Conservation (phyloP, 2,888 invertebrate species). For the Drosophila helvetica region DNA sequence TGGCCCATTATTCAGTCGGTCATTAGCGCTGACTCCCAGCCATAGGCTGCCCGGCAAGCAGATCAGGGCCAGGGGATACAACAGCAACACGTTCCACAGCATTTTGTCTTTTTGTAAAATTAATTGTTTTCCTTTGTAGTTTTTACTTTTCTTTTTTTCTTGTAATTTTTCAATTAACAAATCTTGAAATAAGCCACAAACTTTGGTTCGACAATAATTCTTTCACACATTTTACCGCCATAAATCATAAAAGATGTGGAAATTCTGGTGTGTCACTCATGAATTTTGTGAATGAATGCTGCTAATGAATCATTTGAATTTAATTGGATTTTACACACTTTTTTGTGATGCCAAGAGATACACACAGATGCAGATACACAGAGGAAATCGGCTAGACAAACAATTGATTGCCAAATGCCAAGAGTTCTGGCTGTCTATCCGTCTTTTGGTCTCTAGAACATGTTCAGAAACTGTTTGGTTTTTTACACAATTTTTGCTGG, state of each 20-base stretch:
- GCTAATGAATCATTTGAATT: conserved; percentile 46
- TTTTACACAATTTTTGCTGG: conserved; percentile 10
- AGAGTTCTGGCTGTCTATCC: conserved; percentile 31
- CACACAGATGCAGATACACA: not conserved
- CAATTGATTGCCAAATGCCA: conserved; percentile 56
- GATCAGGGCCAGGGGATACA: conserved; percentile 6
- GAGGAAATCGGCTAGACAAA: conserved; percentile 54
- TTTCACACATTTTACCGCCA: conserved; percentile 34
- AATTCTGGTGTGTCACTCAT: conserved; percentile 39
- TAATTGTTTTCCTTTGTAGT: conserved; percentile 23
- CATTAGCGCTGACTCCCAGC: conserved; percentile 55
- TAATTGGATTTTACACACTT: conserved; percentile 26
- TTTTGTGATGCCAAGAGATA: conserved; percentile 29
- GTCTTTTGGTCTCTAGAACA: conserved; percentile 12
- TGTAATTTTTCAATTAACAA: conserved; percentile 23
- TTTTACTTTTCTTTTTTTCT: conserved; percentile 2
- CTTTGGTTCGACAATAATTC: conserved; percentile 18
- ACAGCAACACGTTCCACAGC: conserved; percentile 32
- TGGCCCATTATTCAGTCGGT: conserved; percentile 40
- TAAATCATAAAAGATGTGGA: conserved; percentile 47
- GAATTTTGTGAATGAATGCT: conserved; percentile 40
- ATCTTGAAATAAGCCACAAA: conserved; percentile 11
- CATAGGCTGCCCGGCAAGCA: conserved; percentile 11
- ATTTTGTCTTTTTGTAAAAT: conserved; percentile 43
- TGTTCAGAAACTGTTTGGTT: conserved; percentile 35